Evolutionary conservation across 2,888 invertebrate species (phyloP).

Genomic region (Ctena decussata): DNA sequence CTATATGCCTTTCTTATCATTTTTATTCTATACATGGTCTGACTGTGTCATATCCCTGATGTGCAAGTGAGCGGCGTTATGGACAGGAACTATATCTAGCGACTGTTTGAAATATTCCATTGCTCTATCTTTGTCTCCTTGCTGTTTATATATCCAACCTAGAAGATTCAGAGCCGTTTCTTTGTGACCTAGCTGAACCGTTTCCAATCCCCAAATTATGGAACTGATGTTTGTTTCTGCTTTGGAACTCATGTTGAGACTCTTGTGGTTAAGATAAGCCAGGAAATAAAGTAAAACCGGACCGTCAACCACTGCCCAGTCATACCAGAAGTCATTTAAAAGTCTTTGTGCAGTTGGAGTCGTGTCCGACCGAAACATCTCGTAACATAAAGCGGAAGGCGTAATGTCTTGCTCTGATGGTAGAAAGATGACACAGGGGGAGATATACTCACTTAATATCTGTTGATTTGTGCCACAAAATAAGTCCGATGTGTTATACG

Average conservation of each 20-base stretch:
- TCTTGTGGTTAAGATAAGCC: not conserved
- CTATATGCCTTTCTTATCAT: too few species aligned
- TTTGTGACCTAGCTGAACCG: not conserved
- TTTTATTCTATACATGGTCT: too few species aligned
- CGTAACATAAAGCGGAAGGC: not conserved
- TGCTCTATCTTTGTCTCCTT: slow-evolving; percentile 3
- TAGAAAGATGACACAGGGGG: not conserved
- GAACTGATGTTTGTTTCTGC: not conserved
- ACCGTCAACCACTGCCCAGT: not conserved
- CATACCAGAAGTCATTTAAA: not conserved
- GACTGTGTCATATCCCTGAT: not conserved
- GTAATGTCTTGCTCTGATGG: not conserved
- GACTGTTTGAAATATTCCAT: slow-evolving; percentile 21
- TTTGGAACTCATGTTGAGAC: not conserved
- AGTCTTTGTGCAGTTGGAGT: too few species aligned
- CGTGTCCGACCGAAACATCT: too few species aligned
- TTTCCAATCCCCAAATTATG: not conserved
- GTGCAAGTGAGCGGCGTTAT: slow-evolving; percentile 43
- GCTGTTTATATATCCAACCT: slow-evolving; percentile 15
- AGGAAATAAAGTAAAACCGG: not conserved
- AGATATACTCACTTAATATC: not conserved
- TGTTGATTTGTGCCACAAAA: not conserved
- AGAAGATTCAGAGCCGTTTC: not conserved
- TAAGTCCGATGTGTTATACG: not conserved
- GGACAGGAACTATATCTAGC: slow-evolving; percentile 17